Conservation (phyloP, 1,140 invertebrate genomes). For the Drosophila ohnishii region DNA sequence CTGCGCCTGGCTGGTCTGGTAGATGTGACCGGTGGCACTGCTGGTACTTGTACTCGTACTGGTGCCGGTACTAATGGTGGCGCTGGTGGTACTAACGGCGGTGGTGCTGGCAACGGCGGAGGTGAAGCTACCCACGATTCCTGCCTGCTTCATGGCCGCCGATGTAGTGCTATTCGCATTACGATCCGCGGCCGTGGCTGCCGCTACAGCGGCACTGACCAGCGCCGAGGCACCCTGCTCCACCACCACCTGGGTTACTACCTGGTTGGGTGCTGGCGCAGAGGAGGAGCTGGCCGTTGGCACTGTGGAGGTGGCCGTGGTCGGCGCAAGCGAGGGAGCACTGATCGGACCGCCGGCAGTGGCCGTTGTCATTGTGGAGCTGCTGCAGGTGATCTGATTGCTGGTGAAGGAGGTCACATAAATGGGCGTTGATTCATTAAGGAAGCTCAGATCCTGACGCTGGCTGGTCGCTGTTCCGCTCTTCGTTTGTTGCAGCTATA, state of each 20-base stretch:
- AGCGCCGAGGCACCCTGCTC: slow-evolving; percentile 49
- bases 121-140: not conserved
- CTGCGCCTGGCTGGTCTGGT: slow-evolving; percentile 72
- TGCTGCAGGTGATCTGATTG: slow-evolving; percentile 85
- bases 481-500: slow-evolving; percentile 81
- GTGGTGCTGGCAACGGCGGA: not conserved
- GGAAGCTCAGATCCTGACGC: slow-evolving; percentile 85
- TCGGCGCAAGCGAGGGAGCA: slow-evolving; percentile 68
- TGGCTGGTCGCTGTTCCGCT: slow-evolving; percentile 83
- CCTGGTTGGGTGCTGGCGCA: slow-evolving; percentile 24
- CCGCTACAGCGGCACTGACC: slow-evolving; percentile 62
- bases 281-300: slow-evolving; percentile 36
- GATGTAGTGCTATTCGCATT: slow-evolving; percentile 67
- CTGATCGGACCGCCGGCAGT: slow-evolving; percentile 81
- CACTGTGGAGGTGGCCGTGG: slow-evolving; percentile 58
- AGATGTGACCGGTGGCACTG: slow-evolving; percentile 65
- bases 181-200: slow-evolving; percentile 61
- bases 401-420: slow-evolving; percentile 90
- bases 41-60: slow-evolving; percentile 35
- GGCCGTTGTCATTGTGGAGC: slow-evolving; percentile 84
- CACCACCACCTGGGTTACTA: slow-evolving; percentile 39
- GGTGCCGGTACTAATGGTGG: not conserved
- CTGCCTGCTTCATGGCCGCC: slow-evolving; percentile 51
- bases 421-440: slow-evolving; percentile 86
- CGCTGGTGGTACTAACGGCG: slow-evolving; percentile 4